These are phyloP conservation scores for Aporrectodea caliginosa DNA, from an alignment of 1,140 invertebrate species.

Conservation along the genomic window DNA sequence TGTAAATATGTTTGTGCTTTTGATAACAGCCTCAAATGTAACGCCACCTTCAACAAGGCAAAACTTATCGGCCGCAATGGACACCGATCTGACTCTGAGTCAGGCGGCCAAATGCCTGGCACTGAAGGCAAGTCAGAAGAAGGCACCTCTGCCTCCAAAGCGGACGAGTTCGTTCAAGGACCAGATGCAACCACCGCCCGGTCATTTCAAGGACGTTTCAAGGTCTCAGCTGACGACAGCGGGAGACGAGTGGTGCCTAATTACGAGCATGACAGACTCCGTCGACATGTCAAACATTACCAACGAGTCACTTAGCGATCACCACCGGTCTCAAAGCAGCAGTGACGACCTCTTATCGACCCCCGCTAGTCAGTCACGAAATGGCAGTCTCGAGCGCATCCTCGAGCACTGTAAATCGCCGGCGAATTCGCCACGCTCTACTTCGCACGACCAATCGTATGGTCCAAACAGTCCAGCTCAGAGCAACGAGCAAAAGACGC, in stretches of 20 bases:
- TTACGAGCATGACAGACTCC: not conserved
- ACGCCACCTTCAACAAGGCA: not conserved
- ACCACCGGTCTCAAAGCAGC: conserved; percentile 29
- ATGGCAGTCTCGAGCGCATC: conserved; percentile 43
- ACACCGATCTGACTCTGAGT: not conserved
- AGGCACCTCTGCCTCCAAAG: conserved; percentile 90
- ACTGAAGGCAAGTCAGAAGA: conserved; percentile 70
- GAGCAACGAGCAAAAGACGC: conserved; percentile 59
- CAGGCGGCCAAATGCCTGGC: not conserved
- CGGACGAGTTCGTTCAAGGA: conserved; percentile 71
- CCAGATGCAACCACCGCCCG: conserved; percentile 10
- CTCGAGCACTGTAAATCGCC: conserved; percentile 42
- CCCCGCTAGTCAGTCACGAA: conserved; percentile 28
- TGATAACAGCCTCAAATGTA: too few relatives aligned
- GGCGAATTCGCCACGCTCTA: conserved; percentile 58
- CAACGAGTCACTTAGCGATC: conserved; percentile 20
- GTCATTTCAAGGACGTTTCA: not conserved
- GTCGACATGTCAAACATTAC: conserved; percentile 11
- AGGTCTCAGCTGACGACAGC: not conserved
- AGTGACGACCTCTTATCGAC: conserved; percentile 31
- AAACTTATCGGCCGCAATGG: not conserved
- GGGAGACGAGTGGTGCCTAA: not conserved
- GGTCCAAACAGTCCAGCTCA: conserved; percentile 44
- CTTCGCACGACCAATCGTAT: conserved; percentile 54
- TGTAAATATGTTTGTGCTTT: too few relatives aligned